Conservation (phyloP, 2,113 vertebrate genomes). For the Oryzias curvinotus region DNA sequence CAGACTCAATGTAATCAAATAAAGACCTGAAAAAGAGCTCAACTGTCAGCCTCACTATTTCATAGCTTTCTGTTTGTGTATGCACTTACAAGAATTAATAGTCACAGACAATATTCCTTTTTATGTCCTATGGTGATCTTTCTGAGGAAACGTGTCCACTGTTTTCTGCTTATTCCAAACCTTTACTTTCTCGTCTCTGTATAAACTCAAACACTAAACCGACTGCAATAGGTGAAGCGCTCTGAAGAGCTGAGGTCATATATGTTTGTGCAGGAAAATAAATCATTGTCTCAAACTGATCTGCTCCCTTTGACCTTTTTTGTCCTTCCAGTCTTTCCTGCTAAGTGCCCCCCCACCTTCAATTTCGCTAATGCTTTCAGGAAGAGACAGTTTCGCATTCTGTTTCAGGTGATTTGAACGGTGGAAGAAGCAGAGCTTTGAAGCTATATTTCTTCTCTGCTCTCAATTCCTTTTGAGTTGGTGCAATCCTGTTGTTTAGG, state of each 20-base stretch:
- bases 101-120: no score
- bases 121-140: no score
- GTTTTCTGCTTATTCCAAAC: no score
- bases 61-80: no score
- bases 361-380: conserved; percentile 29
- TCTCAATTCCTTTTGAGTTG: no score
- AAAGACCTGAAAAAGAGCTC: no score
- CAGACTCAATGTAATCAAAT: no score
- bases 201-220: background rate
- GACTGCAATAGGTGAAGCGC: background rate
- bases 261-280: background rate
- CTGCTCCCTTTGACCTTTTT: conserved; percentile 2
- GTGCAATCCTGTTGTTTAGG: no score
- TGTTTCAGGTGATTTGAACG: background rate
- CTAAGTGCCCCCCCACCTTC: background rate
- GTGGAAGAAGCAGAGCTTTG: background rate
- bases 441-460: background rate
- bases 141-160: no score
- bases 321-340: background rate
- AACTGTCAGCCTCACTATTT: no score
- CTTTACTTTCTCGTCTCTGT: no score
- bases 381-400: conserved; percentile 5
- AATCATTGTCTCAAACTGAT: background rate
- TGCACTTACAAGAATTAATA: no score
- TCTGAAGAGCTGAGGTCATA: conserved; percentile 12